These are phyloP conservation scores for Crenuchus spilurus DNA, from an alignment of 2,797 vertebrate genomes.

Conservation along the genomic window DNA sequence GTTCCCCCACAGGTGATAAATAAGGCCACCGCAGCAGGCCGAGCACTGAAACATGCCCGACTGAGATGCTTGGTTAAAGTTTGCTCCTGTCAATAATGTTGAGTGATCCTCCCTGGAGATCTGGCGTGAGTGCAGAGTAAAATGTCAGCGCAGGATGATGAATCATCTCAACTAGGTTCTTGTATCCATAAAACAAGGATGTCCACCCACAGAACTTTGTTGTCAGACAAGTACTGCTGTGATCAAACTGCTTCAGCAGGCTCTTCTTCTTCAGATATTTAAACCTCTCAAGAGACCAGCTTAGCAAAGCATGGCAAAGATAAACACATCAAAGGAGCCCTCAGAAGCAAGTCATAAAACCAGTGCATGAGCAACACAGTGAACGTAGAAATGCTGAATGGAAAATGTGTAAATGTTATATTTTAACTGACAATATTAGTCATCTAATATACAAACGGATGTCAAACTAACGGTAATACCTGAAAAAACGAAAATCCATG, in stretches of 20 bases:
- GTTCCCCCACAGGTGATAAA: constrained; percentile 42
- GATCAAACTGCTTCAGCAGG: constrained; percentile 8
- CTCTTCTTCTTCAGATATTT: constrained; percentile 5
- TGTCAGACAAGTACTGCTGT: constrained; percentile 30
- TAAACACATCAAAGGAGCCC: neutral
- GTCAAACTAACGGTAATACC: too few relatives aligned
- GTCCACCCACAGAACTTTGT: constrained; percentile 4
- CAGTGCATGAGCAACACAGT: too few relatives aligned
- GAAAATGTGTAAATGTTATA: too few relatives aligned
- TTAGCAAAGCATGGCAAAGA: neutral
- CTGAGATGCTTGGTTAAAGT: constrained; percentile 18
- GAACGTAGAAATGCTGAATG: too few relatives aligned
- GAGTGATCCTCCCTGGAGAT: constrained; percentile 21
- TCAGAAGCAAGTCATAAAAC: too few relatives aligned
- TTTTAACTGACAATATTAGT: too few relatives aligned
- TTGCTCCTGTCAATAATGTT: constrained; percentile 25
- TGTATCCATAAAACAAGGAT: constrained; percentile 1
- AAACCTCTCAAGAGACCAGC: neutral
- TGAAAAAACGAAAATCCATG: too few relatives aligned
- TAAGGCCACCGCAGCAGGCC: constrained; percentile 10
- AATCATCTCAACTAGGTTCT: constrained; percentile 19
- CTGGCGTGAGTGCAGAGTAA: neutral
- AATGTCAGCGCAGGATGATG: constrained; percentile 24
- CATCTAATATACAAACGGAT: too few relatives aligned
- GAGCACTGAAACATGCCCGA: neutral